These are phyloP conservation scores for Lepidotrigona ventralis DNA, from an alignment of 1,140 invertebrate species.

Conservation along the genomic window DNA sequence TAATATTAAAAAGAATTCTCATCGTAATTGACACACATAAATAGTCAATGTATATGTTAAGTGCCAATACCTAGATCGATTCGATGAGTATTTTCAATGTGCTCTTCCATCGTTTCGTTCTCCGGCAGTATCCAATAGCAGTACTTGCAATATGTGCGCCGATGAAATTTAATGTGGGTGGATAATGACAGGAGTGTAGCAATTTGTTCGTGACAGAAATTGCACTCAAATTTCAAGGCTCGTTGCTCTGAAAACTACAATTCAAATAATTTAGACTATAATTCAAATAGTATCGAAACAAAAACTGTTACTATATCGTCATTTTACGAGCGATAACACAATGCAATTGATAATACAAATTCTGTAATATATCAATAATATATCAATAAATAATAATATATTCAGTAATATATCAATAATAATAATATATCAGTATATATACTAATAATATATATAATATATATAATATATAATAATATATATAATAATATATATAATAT, in stretches of 20 bases:
- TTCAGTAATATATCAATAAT: too few relatives aligned
- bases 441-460: too few relatives aligned
- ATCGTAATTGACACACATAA: not conserved
- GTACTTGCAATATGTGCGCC: slow-evolving; percentile 62
- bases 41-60: not conserved
- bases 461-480: too few relatives aligned
- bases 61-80: not conserved
- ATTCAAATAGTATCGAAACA: too few relatives aligned
- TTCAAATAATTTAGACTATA: not conserved
- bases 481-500: too few relatives aligned
- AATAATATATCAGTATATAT: too few relatives aligned
- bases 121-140: slow-evolving; percentile 68
- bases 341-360: too few relatives aligned
- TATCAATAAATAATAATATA: too few relatives aligned
- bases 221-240: slow-evolving; percentile 61
- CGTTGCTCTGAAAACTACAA: slow-evolving; percentile 48
- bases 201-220: slow-evolving; percentile 66
- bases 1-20: not conserved
- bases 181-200: slow-evolving; percentile 68
- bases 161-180: slow-evolving; percentile 70
- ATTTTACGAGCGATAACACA: too few relatives aligned
- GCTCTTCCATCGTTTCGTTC: slow-evolving; percentile 66
- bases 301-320: too few relatives aligned
- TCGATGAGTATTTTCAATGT: slow-evolving; percentile 43
- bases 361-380: too few relatives aligned